Percentiles rank a stretch among this genome's conserved stretches.
Evolutionary conservation across 1,140 invertebrate species (phyloP).

Genomic region (Drosophila quadrilineata): DNA sequence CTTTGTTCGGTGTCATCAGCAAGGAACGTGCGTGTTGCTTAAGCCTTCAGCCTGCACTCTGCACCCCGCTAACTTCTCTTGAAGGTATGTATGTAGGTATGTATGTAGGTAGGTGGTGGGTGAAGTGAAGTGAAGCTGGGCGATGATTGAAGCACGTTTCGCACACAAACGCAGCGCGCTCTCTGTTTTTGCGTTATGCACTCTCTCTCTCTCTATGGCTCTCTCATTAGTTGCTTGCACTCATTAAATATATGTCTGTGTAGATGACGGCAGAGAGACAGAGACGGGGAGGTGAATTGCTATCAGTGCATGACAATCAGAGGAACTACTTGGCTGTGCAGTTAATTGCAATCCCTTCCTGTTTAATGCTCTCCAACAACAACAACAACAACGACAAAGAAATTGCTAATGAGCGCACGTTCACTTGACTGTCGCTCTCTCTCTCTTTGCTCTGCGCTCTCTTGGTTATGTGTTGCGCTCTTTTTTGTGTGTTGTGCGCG

Average conservation of each 20-base stretch:
- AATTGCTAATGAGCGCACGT: conserved; percentile 63
- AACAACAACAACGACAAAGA: no score
- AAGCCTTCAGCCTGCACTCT: no score
- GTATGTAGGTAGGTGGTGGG: conserved; percentile 23
- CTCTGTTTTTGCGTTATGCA: no score
- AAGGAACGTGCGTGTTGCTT: conserved; percentile 34
- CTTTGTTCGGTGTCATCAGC: no score
- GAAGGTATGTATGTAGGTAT: no score
- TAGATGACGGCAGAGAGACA: no score
- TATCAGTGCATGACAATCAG: conserved; percentile 40
- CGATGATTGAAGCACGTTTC: conserved; percentile 36
- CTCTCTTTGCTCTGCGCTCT: background rate
- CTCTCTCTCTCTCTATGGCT: background rate
- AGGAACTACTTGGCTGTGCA: conserved; percentile 42
- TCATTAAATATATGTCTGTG: conserved; percentile 35
- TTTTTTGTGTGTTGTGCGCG: background rate
- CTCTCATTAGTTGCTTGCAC: conserved; percentile 20
- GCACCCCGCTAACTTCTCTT: conserved; percentile 66
- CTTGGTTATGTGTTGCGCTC: no score
- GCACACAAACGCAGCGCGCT: conserved; percentile 46
- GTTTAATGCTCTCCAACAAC: conserved; percentile 43
- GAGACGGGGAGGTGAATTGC: no score
- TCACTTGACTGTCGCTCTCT: conserved; percentile 18
- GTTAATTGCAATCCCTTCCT: conserved; percentile 66
- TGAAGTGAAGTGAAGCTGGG: conserved; percentile 1